Evolutionary conservation across 35 echinoderm and acorn worm species (phyloP), one percentile per base, ranked within the genome.

Genomic region (Apostichopus californicus): DNA sequence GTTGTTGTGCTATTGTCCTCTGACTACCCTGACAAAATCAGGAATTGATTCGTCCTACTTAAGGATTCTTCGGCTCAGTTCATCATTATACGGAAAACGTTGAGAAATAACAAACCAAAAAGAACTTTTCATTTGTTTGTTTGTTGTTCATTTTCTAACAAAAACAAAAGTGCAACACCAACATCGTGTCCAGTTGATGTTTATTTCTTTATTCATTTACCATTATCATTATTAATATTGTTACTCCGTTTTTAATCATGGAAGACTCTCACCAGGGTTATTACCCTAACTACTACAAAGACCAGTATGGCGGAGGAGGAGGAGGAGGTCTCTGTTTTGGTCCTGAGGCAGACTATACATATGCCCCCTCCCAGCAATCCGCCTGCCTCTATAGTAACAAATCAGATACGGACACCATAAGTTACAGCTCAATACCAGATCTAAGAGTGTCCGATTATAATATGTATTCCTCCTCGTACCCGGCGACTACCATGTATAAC

Each of bases 231-330:
- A 46, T 46, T 46, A 46, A 46, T 46, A 46, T 46, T 46, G 34
- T 3, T 46, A 46, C 34, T 46, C 34, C 34, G 34, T 46, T 46
- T 46, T 60, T 86, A 20, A 87, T 20, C 73, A 89, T 89, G 86
- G 86, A 89, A n/a, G 89, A 91, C 8, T 17, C n/a, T 14, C 89
- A 91, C 52, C 71, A 77, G 73, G 89, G 89, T 14, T 91, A 91
- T 61, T 91, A 91, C 89, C 71, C 89, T 18, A 77, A 91, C 26
- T 91, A 91, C 34, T 91, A 78, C 56, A 91, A 91, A 73, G 89
- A 91, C 18, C 89, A 91, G 89, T 91, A 78, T 73, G 9, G 14
- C 52, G 34, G 34, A 46, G 34, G 34, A 46, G 28, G 28, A 34
- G 28, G 28, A 34, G 34, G 26, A 53, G 53, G 72, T 55, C 17